Percentiles rank a stretch among this genome's conserved stretches.
These are phyloP conservation scores for Glossophaga mutica DNA, from an alignment of 2,797 vertebrate species.

Conservation along the genomic window DNA sequence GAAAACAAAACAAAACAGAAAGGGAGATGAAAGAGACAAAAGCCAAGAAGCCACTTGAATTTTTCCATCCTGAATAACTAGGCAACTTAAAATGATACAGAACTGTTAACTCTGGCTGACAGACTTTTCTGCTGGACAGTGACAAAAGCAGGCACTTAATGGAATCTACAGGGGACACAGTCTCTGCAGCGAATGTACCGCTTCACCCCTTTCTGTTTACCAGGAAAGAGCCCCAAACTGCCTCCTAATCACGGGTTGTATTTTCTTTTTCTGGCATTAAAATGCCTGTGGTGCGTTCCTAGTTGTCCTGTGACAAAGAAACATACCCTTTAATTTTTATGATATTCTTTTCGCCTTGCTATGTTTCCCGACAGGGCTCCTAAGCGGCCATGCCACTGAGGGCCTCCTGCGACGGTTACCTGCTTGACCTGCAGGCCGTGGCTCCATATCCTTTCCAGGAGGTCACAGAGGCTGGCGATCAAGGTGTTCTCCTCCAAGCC, in stretches of 20 bases:
- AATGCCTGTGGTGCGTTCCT: not conserved
- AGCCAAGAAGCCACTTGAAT: not conserved
- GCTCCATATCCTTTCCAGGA: conserved; percentile 98
- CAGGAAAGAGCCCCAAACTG: not conserved
- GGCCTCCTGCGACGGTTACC: conserved; percentile 79
- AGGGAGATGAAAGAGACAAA: not conserved
- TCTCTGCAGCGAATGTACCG: not conserved
- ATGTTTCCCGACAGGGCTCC: not conserved
- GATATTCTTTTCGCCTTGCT: not conserved
- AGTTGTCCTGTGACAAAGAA: not conserved
- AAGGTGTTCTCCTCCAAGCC: conserved; percentile 97
- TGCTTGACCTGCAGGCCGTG: conserved; percentile 96
- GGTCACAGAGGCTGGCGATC: conserved; percentile 95
- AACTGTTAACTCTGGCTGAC: not conserved
- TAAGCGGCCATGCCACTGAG: not conserved
- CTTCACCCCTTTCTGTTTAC: not conserved
- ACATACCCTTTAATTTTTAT: not conserved
- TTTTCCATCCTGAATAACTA: not conserved
- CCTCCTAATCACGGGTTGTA: not conserved
- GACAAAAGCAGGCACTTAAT: not conserved
- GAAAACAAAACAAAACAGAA: not conserved
- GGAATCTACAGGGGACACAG: not conserved
- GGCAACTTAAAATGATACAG: not conserved
- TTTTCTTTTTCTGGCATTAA: conserved; percentile 31
- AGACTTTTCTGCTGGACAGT: not conserved